Evolutionary conservation across 1,140 invertebrate species (phyloP), one percentile per base, ranked within the genome.

Genomic region (Teleopsis dalmanni): DNA sequence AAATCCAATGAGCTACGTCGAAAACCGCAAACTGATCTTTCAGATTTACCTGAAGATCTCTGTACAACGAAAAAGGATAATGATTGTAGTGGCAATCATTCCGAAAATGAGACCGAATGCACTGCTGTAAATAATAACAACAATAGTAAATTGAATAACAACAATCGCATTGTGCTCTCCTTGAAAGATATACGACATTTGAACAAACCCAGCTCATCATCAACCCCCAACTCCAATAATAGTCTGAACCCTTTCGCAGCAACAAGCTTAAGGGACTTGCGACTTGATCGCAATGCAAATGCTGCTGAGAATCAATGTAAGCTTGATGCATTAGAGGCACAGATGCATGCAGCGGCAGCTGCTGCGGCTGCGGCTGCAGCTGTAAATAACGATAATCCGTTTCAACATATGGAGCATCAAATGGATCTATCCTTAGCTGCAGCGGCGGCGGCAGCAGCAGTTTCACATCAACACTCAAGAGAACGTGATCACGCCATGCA

Each of bases 31-130:
- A 60, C 59, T 3, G 50, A 52, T 8, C 56, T 54, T 31, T 63
- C 55, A 19, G 67, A 70, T 31, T 67, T 59, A 3, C 68, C 75
- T 4, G 75, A 77, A 53, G 74, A 77, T 55, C 57, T 77, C 2
- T 75, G 74, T 50, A 70, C 73, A 51, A 76, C 75, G 51, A 75
- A 70, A 41, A 64, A 63, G 42, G 58, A 59, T 25, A 49, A 52
- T 23, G 43, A 46, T 26, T 45, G 38, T 6, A 50, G 40, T 34
- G 40, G 52, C 21, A 53, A 47, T 42, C 22, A 44, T 48, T 35
- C 42, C 42, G 16, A 42, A 10, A 51, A 58, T 7, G 60, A 67
- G 18, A 51, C 37, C 35, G 62, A 60, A 31, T 36, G 8, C 11
- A 51, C 16, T 19, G 34, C 50, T 34, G 58, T 60, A 23, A 64